Evolutionary conservation across 1,140 invertebrate species (phyloP).

Genomic region (Philotrypesis tridentata): DNA sequence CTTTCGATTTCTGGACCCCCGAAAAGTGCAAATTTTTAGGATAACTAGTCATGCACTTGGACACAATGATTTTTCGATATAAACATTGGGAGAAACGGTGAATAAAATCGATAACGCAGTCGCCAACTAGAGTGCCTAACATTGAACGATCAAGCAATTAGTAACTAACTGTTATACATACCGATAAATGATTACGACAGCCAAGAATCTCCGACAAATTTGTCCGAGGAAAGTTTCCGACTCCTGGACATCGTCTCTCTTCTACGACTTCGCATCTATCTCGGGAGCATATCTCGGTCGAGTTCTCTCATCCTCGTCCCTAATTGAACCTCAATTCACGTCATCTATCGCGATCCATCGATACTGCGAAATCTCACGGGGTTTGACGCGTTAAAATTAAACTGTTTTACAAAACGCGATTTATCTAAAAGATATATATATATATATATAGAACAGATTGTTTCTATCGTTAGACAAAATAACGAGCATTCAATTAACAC

Average conservation of each 20-base stretch:
- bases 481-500: too few relatives aligned
- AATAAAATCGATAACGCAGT: neutral
- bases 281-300: neutral
- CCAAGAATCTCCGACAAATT: neutral
- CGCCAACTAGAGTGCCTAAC: too few relatives aligned
- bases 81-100: too few relatives aligned
- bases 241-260: neutral
- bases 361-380: neutral
- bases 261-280: neutral
- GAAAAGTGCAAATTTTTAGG: too few relatives aligned
- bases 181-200: neutral
- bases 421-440: too few relatives aligned
- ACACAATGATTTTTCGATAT: too few relatives aligned
- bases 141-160: too few relatives aligned
- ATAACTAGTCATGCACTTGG: too few relatives aligned
- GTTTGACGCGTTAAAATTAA: neutral
- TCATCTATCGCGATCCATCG: constrained; percentile 21
- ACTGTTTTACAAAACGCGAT: too few relatives aligned
- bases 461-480: too few relatives aligned
- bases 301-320: neutral
- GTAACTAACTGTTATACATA: neutral
- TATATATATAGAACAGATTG: too few relatives aligned
- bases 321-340: constrained; percentile 7
- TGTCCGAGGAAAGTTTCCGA: neutral
- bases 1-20: too few relatives aligned